A percentile compares a stretch with the other conserved stretches of the same genome.
Evolutionary conservation across 2,797 vertebrate genomes (phyloP).

Genomic region (Peromyscus melanophrys): DNA sequence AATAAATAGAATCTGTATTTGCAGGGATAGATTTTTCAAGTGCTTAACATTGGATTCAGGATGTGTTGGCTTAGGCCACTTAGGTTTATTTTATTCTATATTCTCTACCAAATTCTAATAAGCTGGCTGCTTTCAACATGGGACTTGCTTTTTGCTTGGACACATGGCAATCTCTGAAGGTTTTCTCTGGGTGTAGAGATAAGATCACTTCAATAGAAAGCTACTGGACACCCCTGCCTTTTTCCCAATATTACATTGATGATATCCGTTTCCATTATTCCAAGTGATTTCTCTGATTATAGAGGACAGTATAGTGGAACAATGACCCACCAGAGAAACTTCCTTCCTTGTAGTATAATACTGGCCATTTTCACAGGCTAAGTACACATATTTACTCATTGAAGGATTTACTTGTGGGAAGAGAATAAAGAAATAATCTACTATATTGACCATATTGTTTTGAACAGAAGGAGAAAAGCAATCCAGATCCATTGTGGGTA

Average conservation of each 20-base stretch:
- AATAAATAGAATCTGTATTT: slow-evolving; percentile 53
- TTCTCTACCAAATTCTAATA: slow-evolving; percentile 51
- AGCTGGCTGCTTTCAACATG: not conserved
- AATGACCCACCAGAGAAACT: not conserved
- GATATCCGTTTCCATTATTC: not conserved
- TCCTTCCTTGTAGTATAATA: slow-evolving; percentile 20
- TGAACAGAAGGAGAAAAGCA: slow-evolving; percentile 22
- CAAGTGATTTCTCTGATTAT: not conserved
- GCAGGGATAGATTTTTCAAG: slow-evolving; percentile 16
- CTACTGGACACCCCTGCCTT: not conserved
- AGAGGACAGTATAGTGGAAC: not conserved
- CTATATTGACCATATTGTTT: not conserved
- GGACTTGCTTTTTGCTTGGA: not conserved
- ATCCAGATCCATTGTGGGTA: not conserved
- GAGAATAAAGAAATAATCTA: not conserved
- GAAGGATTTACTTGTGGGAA: not conserved
- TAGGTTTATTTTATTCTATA: slow-evolving; percentile 61
- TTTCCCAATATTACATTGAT: not conserved
- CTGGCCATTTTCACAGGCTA: not conserved
- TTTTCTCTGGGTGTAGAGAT: not conserved
- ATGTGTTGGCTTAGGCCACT: not conserved
- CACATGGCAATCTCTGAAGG: not conserved
- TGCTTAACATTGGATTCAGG: slow-evolving; percentile 20
- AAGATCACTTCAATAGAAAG: not conserved
- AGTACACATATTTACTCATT: not conserved